Evolutionary conservation across 2,797 vertebrate species (phyloP), one percentile per base, ranked within the genome.

Genomic region (Zenarchopterus dispar): DNA sequence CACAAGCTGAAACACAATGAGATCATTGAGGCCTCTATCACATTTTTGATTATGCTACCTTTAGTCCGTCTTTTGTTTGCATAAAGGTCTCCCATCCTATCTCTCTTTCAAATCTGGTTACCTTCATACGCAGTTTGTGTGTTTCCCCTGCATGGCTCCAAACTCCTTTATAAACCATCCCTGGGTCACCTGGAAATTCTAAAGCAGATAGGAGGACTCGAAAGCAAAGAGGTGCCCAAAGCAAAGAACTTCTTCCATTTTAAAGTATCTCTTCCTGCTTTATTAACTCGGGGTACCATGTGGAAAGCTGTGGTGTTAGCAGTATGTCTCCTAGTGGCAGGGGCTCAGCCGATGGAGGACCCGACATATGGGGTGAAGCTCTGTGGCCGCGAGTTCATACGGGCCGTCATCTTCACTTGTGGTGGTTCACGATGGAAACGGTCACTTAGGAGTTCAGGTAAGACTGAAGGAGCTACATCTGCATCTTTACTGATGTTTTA

Each of bases 381-480:
- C 2, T 97, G 96, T 0, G 95, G 95, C 18, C 90, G 95, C 0
- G 95, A 96, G 69, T 96, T 97, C 83, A 95, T 96, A 82, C 92
- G 95, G 0, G 94, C 95, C 0, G 94, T 96, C 73, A 95, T 97
- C 84, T 94, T 95, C 70, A 96, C 94, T 57, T 97, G 96, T 0
- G 96, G 95, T 43, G 93, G 95, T 15, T 96, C 96, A 10, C 88
- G 95, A 13, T 96, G 95, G 96, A 95, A 75, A 69, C 89, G 95
- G 16, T 88, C 89, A 0, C 84, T 93, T 62, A 84, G 63, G 62
- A 84, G 78, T 75, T 23, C 80, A 89, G 92, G 94, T 94, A 56
- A 89, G 88, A 73, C 47, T 5, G 1, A 50, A 21, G 16, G 18
- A 2, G 1, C 15, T 22, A 41, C 19, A 24, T 22, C 23, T 33